phyloP scores from a whole-genome alignment of 2,797 vertebrate species.

The Zenarchopterus dispar region DNA sequence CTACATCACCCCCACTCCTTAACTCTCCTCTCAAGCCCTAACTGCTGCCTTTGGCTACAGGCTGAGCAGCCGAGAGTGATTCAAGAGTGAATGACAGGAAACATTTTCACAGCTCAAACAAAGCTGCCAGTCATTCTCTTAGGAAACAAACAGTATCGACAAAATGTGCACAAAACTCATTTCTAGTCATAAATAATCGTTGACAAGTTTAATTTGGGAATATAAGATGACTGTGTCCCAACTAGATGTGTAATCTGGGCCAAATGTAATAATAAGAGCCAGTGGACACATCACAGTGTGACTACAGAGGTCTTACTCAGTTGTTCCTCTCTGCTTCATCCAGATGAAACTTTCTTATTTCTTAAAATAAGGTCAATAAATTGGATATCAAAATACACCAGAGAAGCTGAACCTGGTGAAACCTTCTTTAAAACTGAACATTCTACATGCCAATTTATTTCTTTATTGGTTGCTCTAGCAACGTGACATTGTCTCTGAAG shows the following conservation, averaged over 20 bases:
- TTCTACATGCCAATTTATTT: no score
- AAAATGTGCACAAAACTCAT: background rate
- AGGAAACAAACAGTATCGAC: constrained; percentile 8
- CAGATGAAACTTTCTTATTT: background rate
- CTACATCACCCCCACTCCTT: constrained; percentile 33
- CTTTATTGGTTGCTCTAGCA: no score
- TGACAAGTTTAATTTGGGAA: constrained; percentile 19
- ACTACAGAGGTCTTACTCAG: constrained; percentile 25
- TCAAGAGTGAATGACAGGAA: constrained; percentile 44
- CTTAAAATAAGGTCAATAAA: no score
- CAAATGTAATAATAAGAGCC: constrained; percentile 64
- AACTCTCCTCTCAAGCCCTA: constrained; percentile 12
- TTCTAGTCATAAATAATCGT: constrained; percentile 1
- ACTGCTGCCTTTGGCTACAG: constrained; percentile 31
- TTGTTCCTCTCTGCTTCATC: constrained; percentile 8
- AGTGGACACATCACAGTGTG: constrained; percentile 41
- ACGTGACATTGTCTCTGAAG: no score
- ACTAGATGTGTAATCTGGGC: constrained; percentile 41
- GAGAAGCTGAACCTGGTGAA: no score
- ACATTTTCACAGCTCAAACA: constrained; percentile 29
- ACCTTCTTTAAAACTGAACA: no score
- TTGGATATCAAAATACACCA: no score
- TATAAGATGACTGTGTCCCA: constrained; percentile 28
- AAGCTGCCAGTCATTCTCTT: constrained; percentile 31
- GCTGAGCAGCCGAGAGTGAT: constrained; percentile 36